These are phyloP conservation scores for Brachionus sp. DNA, from an alignment of 1,140 invertebrate species.

Conservation along the genomic window DNA sequence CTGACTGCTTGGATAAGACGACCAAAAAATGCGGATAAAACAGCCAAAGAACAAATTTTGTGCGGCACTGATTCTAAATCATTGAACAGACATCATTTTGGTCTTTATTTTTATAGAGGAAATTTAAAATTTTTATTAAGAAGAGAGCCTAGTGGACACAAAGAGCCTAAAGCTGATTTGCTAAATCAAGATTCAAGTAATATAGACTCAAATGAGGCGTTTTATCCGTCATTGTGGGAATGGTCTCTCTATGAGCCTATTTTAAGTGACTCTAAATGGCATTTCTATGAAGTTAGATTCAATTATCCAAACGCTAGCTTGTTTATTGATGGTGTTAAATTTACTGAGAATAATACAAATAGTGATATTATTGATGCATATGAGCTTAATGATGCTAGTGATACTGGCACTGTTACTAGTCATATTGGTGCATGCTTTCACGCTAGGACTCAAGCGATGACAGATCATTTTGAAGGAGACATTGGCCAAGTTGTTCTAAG, in stretches of 20 bases:
- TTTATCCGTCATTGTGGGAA: conserved; percentile 45
- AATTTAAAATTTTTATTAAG: conserved; percentile 38
- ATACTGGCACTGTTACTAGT: background rate
- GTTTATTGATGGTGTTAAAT: conserved; percentile 30
- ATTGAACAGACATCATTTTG: conserved; percentile 39
- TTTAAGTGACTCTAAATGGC: conserved; percentile 32
- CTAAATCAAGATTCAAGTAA: background rate
- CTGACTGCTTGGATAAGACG: conserved; percentile 30
- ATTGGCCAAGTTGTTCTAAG: background rate
- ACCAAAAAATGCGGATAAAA: background rate
- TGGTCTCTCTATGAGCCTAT: conserved; percentile 1
- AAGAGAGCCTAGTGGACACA: background rate
- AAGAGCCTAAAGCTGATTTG: background rate
- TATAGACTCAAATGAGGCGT: conserved; percentile 25
- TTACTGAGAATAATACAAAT: background rate
- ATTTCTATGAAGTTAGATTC: conserved; percentile 41
- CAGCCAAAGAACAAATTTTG: conserved; percentile 25
- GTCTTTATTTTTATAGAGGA: conserved; percentile 42
- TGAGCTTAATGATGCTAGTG: conserved; percentile 10
- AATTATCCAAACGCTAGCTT: conserved; percentile 28
- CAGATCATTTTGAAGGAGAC: conserved; percentile 33
- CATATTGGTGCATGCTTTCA: conserved; percentile 41
- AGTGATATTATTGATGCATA: conserved; percentile 45
- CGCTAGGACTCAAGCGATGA: conserved; percentile 18
- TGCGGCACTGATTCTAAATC: conserved; percentile 33